Evolutionary conservation across 2,797 vertebrate species (phyloP).

Genomic region (Crocodylus rhombifer): DNA sequence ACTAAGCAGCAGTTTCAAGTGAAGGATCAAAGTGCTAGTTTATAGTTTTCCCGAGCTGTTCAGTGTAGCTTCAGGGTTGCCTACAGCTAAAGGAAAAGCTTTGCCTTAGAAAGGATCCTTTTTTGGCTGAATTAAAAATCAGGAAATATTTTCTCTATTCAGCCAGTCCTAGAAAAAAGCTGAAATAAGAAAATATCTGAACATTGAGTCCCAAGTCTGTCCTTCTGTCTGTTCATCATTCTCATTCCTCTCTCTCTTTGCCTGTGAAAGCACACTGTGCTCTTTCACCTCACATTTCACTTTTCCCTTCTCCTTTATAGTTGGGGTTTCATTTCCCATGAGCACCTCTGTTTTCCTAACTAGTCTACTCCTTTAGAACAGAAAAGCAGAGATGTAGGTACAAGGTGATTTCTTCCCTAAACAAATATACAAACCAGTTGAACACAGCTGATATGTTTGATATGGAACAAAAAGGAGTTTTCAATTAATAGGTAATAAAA

Average conservation of each 20-base stretch:
- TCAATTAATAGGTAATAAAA: neutral
- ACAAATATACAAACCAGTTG: neutral
- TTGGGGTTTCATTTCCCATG: neutral
- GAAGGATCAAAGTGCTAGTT: neutral
- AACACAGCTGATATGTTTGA: neutral
- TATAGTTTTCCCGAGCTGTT: neutral
- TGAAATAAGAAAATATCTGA: neutral
- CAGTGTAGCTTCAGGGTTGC: neutral
- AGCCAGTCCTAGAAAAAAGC: neutral
- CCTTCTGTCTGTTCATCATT: neutral
- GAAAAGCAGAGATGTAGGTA: neutral
- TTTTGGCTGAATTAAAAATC: neutral
- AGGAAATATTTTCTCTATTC: slow-evolving; percentile 4
- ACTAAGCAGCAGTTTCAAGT: neutral
- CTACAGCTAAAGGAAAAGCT: neutral
- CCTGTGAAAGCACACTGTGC: neutral
- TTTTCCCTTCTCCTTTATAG: neutral
- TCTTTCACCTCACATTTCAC: neutral
- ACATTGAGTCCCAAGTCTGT: neutral
- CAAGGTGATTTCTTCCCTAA: neutral
- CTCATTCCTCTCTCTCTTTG: neutral
- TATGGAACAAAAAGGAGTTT: neutral
- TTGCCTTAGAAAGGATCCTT: neutral
- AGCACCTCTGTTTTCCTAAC: neutral
- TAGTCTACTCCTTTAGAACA: neutral